Conservation (phyloP, 2,888 invertebrate genomes). For the Meliscaeva auricollis region DNA sequence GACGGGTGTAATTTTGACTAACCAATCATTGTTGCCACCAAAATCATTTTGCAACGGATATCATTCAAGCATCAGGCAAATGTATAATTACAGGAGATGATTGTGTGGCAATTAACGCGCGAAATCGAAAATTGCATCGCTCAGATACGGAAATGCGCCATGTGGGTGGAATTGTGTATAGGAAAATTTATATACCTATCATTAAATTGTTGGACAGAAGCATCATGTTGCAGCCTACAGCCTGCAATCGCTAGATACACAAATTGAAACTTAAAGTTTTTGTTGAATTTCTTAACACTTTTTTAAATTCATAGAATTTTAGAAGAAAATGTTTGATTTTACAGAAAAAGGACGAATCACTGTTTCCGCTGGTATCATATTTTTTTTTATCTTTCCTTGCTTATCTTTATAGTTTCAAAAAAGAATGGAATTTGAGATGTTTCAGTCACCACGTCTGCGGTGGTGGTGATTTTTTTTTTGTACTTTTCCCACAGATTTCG, state of each 20-base stretch:
- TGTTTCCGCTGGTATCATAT: not conserved
- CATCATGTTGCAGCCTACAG: not conserved
- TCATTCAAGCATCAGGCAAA: slow-evolving; percentile 16
- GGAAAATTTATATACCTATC: not conserved
- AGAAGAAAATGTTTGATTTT: not conserved
- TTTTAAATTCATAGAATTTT: too few species aligned
- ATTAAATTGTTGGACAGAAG: not conserved
- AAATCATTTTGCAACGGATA: slow-evolving; percentile 48
- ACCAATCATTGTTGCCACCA: slow-evolving; percentile 41
- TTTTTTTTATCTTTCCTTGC: slow-evolving; percentile 5
- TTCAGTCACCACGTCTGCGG: not conserved
- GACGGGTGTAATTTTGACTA: slow-evolving; percentile 42
- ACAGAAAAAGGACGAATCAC: not conserved
- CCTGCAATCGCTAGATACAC: too few species aligned
- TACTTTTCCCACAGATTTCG: not conserved
- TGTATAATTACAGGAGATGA: slow-evolving; percentile 61
- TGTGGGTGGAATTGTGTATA: not conserved
- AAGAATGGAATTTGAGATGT: not conserved
- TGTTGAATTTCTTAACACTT: too few species aligned
- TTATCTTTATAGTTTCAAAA: slow-evolving; percentile 26
- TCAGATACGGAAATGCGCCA: not conserved
- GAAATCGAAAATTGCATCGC: slow-evolving; percentile 22
- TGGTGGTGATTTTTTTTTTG: not conserved
- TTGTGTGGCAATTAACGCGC: slow-evolving; percentile 42
- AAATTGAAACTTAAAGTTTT: too few species aligned